A percentile compares a stretch with the other conserved stretches of the same genome.
These are phyloP conservation scores for Pseudoips prasinana DNA, from an alignment of 2,888 invertebrate genomes.

Conservation along the genomic window DNA sequence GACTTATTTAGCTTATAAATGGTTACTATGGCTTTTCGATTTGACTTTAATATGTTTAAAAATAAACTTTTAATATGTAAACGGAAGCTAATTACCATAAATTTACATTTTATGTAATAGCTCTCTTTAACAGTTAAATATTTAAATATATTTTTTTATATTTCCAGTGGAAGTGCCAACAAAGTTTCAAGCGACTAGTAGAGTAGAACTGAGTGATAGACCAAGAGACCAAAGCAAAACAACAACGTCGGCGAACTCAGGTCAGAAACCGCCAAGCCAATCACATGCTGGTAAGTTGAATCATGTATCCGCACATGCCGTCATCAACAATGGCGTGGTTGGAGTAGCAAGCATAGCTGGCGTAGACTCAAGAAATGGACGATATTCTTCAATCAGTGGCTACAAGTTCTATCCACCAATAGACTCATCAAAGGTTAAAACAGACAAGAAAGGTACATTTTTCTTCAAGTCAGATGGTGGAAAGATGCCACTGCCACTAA, in stretches of 20 bases:
- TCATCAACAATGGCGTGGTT: conserved; percentile 29
- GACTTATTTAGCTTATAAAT: conserved; percentile 7
- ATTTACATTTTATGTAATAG: no score
- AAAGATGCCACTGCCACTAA: conserved; percentile 36
- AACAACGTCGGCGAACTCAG: not conserved
- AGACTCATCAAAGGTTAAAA: conserved; percentile 26
- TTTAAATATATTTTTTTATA: no score
- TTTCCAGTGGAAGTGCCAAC: not conserved
- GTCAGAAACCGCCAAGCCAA: no score
- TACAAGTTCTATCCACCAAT: conserved; percentile 46
- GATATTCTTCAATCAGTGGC: conserved; percentile 51
- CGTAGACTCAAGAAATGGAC: conserved; percentile 52
- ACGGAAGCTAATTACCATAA: conserved; percentile 4
- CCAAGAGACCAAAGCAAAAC: conserved; percentile 7
- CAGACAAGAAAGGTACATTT: conserved; percentile 24
- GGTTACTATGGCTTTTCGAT: no score
- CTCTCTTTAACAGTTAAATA: no score
- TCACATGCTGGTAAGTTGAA: not conserved
- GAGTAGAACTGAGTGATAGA: not conserved
- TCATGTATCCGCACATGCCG: conserved; percentile 13
- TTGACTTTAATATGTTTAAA: no score
- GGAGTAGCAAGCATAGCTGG: conserved; percentile 56
- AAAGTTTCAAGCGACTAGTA: conserved; percentile 6
- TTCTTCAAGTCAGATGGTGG: conserved; percentile 24
- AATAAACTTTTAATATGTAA: conserved; percentile 6